Conservation (phyloP, 2,113 vertebrate genomes). For the Artemisiospiza belli region DNA sequence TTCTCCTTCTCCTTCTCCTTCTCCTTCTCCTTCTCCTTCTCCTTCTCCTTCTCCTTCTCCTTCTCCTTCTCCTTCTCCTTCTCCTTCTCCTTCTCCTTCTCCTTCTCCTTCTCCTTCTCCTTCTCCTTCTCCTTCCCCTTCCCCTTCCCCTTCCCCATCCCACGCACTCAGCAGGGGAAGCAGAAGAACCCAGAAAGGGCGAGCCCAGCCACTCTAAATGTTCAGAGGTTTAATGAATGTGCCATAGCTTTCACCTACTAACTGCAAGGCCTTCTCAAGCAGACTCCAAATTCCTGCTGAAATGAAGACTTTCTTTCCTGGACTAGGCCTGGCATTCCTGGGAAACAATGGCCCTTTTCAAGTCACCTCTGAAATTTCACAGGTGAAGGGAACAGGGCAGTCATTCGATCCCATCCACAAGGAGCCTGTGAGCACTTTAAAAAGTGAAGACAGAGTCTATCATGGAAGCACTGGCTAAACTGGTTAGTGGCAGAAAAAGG, state of each 20-base stretch:
- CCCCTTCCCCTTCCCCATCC: not conserved
- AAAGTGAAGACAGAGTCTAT: slow-evolving; percentile 68
- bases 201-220: slow-evolving; percentile 37
- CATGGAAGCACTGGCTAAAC: slow-evolving; percentile 58
- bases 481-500: slow-evolving; percentile 55
- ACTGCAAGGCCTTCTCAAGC: slow-evolving; percentile 84
- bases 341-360: slow-evolving; percentile 96
- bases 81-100: not conserved
- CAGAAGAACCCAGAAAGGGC: not conserved
- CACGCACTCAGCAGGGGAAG: not conserved
- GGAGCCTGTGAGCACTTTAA: slow-evolving; percentile 72
- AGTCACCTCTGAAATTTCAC: slow-evolving; percentile 90
- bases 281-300: slow-evolving; percentile 94
- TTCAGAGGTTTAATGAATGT: slow-evolving; percentile 70
- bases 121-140: not conserved
- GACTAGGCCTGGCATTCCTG: slow-evolving; percentile 88
- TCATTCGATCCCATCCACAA: slow-evolving; percentile 80
- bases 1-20: too few species aligned
- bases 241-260: slow-evolving; percentile 71
- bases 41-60: not conserved
- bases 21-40: not conserved
- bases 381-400: slow-evolving; percentile 91
- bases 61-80: not conserved
- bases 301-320: slow-evolving; percentile 92
- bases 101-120: not conserved